Percentiles rank a stretch among this genome's conserved stretches.
These are phyloP conservation scores for Vanessa atalanta DNA, from an alignment of 1,140 invertebrate species.

Conservation along the genomic window DNA sequence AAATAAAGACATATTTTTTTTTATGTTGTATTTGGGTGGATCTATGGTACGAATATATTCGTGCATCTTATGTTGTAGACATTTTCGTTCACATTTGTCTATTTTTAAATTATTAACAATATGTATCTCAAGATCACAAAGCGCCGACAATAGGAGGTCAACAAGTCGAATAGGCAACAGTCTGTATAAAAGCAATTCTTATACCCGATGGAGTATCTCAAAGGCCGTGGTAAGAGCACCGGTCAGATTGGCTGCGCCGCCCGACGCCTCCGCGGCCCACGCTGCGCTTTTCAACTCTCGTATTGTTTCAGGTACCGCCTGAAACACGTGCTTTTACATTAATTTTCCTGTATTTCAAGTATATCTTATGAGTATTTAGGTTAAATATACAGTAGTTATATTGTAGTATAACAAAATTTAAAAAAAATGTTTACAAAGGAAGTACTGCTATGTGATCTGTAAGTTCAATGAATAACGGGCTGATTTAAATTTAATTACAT, in stretches of 20 bases:
- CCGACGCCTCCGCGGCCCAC: slow-evolving; percentile 83
- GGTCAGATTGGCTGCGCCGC: slow-evolving; percentile 91
- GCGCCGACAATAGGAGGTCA: slow-evolving; percentile 5
- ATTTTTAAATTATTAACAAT: not conserved
- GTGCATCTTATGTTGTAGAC: no score
- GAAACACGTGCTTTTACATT: slow-evolving; percentile 37
- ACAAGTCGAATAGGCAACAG: slow-evolving; percentile 14
- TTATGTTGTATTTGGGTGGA: no score
- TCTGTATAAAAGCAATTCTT: slow-evolving; percentile 39
- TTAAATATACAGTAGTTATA: not conserved
- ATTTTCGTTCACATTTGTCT: no score
- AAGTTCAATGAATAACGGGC: no score
- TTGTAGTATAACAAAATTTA: no score
- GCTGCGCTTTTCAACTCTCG: slow-evolving; percentile 90
- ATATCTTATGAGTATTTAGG: not conserved
- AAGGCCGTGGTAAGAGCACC: slow-evolving; percentile 94
- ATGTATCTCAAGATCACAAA: slow-evolving; percentile 1
- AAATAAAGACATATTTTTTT: no score
- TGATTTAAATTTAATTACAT: no score
- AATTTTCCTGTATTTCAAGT: not conserved
- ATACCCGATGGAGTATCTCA: slow-evolving; percentile 93
- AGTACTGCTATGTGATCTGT: no score
- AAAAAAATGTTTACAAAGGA: no score
- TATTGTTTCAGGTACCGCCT: slow-evolving; percentile 93
- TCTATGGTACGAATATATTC: not conserved